phyloP scores from a whole-genome alignment of 2,113 vertebrate genomes.

The Aramus guarauna region DNA sequence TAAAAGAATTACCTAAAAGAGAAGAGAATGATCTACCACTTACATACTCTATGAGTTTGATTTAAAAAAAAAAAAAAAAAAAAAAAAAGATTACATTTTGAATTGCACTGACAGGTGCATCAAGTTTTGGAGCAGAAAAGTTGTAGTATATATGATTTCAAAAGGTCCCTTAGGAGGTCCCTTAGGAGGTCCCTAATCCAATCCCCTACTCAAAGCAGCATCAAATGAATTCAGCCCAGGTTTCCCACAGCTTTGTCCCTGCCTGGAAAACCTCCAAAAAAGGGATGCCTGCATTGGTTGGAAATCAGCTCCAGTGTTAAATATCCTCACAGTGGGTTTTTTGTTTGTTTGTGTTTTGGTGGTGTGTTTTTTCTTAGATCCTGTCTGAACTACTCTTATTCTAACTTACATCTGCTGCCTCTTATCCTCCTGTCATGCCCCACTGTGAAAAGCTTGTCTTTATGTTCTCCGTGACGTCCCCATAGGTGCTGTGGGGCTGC shows the following conservation, averaged over 20 bases:
- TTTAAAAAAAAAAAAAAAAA: not conserved
- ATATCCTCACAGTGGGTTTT: not conserved
- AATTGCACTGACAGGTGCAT: not conserved
- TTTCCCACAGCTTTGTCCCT: not conserved
- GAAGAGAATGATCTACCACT: not conserved
- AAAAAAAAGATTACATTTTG: not conserved
- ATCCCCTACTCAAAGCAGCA: not conserved
- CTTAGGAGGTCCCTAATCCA: not conserved
- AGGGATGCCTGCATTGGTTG: not conserved
- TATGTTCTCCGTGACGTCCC: rapidly evolving
- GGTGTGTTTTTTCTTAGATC: not conserved
- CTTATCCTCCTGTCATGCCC: not conserved
- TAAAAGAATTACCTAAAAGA: not conserved
- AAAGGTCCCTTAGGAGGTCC: not conserved
- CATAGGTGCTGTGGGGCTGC: not conserved
- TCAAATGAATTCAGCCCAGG: not conserved
- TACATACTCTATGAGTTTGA: not conserved
- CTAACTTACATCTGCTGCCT: not conserved
- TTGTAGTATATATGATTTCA: not conserved
- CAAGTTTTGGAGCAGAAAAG: not conserved
- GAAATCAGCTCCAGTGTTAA: not conserved
- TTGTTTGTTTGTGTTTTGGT: no score
- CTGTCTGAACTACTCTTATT: not conserved
- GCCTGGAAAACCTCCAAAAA: not conserved
- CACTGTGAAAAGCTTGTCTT: not conserved